These are phyloP conservation scores for Galaxias olidus DNA, from an alignment of 2,797 vertebrate species.

Conservation along the genomic window DNA sequence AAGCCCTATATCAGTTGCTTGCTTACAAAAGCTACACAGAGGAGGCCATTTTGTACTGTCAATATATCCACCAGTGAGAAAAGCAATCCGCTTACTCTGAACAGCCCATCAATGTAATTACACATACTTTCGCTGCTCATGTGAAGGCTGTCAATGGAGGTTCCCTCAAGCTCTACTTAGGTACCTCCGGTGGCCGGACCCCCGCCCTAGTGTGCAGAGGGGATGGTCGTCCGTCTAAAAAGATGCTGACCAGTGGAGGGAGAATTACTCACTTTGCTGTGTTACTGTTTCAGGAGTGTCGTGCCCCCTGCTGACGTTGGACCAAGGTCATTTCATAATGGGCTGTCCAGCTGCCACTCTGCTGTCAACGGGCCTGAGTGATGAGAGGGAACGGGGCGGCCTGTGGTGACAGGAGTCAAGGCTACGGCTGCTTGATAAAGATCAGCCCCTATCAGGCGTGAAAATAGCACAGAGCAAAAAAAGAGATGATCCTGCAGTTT, in stretches of 20 bases:
- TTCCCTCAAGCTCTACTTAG: not conserved
- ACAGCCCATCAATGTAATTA: slow-evolving; percentile 42
- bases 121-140: slow-evolving; percentile 20
- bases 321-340: slow-evolving; percentile 77
- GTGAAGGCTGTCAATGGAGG: not conserved
- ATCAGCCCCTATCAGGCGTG: slow-evolving; percentile 63
- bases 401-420: slow-evolving; percentile 21
- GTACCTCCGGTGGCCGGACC: slow-evolving; percentile 13
- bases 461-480: slow-evolving; percentile 59
- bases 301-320: slow-evolving; percentile 53
- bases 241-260: slow-evolving; percentile 69
- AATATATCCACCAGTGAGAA: not conserved
- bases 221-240: slow-evolving; percentile 42
- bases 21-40: slow-evolving; percentile 34
- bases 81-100: slow-evolving; percentile 4
- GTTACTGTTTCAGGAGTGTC: slow-evolving; percentile 63
- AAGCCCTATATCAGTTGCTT: slow-evolving; percentile 30
- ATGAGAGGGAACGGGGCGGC: slow-evolving; percentile 56
- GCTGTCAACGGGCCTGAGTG: slow-evolving; percentile 69
- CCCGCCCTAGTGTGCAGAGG: slow-evolving; percentile 37
- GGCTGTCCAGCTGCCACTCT: slow-evolving; percentile 69
- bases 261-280: slow-evolving; percentile 71
- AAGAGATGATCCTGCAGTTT: slow-evolving; percentile 70
- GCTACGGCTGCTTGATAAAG: slow-evolving; percentile 66
- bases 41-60: slow-evolving; percentile 12